These are phyloP conservation scores for Centropus bengalensis DNA, from an alignment of 2,113 vertebrate genomes.

Conservation along the genomic window DNA sequence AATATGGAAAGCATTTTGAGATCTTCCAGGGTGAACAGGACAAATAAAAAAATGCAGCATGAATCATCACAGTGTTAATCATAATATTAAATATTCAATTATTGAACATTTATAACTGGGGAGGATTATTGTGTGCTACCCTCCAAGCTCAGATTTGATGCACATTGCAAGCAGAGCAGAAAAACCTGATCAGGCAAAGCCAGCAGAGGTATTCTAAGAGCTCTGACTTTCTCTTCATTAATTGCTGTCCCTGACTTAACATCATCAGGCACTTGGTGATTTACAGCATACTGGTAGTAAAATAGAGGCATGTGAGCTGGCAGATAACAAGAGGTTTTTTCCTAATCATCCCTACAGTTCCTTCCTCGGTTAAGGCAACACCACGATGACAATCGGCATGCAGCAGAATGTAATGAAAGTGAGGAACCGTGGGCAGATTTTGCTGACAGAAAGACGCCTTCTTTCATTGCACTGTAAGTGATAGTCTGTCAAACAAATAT, in stretches of 20 bases:
- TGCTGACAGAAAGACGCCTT: not conserved
- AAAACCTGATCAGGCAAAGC: conserved; percentile 10
- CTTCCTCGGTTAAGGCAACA: conserved; percentile 46
- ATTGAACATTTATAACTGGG: not conserved
- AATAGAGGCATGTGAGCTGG: conserved; percentile 12
- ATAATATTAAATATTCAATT: conserved; percentile 1
- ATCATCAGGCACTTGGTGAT: conserved; percentile 50
- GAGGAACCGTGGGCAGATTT: conserved; percentile 43
- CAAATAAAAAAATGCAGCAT: not conserved
- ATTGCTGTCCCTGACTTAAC: conserved; percentile 52
- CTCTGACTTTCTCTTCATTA: conserved; percentile 17
- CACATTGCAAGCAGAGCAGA: not conserved
- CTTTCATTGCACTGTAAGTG: not conserved
- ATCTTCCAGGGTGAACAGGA: not conserved
- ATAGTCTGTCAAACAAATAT: conserved; percentile 30
- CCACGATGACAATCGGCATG: conserved; percentile 36
- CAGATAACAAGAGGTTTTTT: not conserved
- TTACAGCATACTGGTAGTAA: conserved; percentile 64
- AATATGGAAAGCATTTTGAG: not conserved
- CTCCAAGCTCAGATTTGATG: not conserved
- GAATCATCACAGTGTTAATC: conserved; percentile 7
- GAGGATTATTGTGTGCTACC: not conserved
- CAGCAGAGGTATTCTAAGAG: not conserved
- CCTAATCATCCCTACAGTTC: not conserved
- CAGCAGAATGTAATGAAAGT: conserved; percentile 53